Evolutionary conservation across 2,113 vertebrate species (phyloP).

Genomic region (Gymnogyps californianus): DNA sequence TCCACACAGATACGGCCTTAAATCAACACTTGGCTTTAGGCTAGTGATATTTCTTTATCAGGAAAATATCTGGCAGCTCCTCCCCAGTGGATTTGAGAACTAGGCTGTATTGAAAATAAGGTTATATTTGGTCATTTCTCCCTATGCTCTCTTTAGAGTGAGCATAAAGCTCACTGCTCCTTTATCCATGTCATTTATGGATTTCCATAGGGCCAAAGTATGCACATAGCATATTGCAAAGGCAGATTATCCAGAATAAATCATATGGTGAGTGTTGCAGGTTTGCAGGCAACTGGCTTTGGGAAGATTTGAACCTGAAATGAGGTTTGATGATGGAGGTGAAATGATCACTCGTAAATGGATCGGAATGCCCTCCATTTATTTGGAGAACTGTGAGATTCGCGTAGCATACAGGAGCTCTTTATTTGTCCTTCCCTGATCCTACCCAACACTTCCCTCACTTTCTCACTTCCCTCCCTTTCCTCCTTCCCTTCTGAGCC

Average conservation of each 20-base stretch:
- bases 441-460: background rate
- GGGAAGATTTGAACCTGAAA: background rate
- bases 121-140: background rate
- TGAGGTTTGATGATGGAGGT: background rate
- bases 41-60: conserved; percentile 22
- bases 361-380: background rate
- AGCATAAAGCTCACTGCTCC: background rate
- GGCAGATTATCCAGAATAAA: background rate
- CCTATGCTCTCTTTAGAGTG: background rate
- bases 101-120: background rate
- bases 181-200: background rate
- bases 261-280: background rate
- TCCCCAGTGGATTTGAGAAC: background rate
- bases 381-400: background rate
- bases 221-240: background rate
- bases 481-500: background rate
- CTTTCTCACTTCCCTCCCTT: background rate
- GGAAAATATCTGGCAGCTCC: conserved; percentile 2
- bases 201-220: background rate
- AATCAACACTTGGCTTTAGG: background rate
- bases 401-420: background rate
- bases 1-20: background rate
- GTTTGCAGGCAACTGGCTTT: background rate
- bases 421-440: background rate
- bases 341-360: background rate